These are phyloP conservation scores for Laticauda laticaudata DNA, from an alignment of 2,113 vertebrate genomes.

Conservation along the genomic window DNA sequence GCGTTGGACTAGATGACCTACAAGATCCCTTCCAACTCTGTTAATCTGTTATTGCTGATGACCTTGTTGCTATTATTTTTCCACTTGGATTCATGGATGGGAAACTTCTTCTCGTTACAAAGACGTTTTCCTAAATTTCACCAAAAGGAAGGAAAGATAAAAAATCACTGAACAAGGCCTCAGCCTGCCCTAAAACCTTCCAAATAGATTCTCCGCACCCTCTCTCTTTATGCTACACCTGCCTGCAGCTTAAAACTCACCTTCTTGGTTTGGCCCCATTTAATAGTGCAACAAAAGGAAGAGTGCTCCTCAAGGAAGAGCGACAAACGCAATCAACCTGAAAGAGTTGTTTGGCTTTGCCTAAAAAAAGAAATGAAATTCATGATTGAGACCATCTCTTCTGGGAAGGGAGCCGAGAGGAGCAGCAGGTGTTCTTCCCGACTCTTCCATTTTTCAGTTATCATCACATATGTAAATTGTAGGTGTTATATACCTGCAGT, in stretches of 20 bases:
- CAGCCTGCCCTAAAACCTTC: not conserved
- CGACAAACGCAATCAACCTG: not conserved
- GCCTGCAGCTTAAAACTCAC: not conserved
- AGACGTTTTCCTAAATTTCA: not conserved
- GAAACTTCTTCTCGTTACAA: not conserved
- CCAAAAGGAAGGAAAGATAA: not conserved
- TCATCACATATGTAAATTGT: not conserved
- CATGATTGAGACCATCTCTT: not conserved
- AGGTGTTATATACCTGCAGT: not conserved
- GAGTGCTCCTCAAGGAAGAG: not conserved
- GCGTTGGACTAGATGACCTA: no score
- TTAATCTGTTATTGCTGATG: not conserved
- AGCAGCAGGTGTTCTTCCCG: not conserved
- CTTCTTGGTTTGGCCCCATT: not conserved
- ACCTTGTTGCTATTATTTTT: not conserved
- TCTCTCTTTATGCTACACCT: not conserved
- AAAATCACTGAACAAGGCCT: not conserved
- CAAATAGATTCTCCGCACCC: accelerated
- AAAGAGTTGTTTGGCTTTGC: not conserved
- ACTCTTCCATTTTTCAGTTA: not conserved
- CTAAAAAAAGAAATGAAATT: not conserved
- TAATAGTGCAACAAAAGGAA: not conserved
- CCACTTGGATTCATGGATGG: not conserved
- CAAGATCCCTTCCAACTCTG: no score
- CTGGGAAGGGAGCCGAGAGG: not conserved